Evolutionary conservation across 2,888 invertebrate species (phyloP), one percentile per base, ranked within the genome.

Genomic region (Drosophila meridiana): DNA sequence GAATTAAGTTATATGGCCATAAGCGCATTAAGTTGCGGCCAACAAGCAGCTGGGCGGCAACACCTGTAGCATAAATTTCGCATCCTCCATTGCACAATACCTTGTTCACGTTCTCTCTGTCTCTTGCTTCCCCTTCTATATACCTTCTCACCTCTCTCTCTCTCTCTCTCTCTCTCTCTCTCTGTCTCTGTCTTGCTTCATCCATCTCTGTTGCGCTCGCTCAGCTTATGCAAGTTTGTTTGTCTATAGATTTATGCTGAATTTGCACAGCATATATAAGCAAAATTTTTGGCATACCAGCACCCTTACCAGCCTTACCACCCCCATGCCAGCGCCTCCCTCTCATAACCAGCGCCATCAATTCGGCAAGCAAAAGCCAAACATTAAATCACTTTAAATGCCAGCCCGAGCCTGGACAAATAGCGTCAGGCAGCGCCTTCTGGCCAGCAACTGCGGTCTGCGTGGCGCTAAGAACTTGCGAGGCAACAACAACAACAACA

Each of bases 361-460:
- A 73, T 78, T 68, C 72, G 47, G 64, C 64, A 69, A 74, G 87
- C 72, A 82, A 87, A 89, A 89, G 88, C 78, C 86, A 89, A 86
- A 89, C 87, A 89, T 89, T 85, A 89, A 86, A 89, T 89, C 86
- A 89, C 86, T 86, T 86, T 80, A 86, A 86, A 86, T 87, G 86
- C 89, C 85, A 87, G 74, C 74, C 78, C 76, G 76, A 85, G 85
- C 73, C 68, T 81, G 87, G 82, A 76, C 89, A 88, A 86, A 86
- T 83, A 84, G 52, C 55, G 34, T 30, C 62, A 63, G 60, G 47
- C 62, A 55, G 28, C 55, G 65, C 60, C 77, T 70, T 63, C 47
- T 69, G 66, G 60, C 63, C 70, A 36, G 61, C 47, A 14, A 36
- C 43, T 63, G 55, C 45, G 53, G 61, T 62, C 43, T 61, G 78